Evolutionary conservation across 2,113 vertebrate species (phyloP).

Genomic region (Shinisaurus crocodilurus): DNA sequence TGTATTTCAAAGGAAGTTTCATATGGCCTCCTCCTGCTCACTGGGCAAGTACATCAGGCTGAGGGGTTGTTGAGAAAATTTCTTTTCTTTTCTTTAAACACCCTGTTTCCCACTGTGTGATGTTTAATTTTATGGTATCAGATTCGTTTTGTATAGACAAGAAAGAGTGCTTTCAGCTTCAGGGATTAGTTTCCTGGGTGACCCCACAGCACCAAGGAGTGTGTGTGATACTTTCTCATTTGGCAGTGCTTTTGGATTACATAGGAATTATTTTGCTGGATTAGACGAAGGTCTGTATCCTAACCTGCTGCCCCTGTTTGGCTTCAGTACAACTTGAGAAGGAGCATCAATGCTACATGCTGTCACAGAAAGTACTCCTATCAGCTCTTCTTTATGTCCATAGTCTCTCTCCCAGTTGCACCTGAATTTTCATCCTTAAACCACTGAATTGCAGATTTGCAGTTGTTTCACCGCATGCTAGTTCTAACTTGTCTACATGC

Average conservation of each 20-base stretch:
- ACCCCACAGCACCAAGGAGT: neutral
- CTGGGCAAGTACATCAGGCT: neutral
- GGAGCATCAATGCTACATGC: neutral
- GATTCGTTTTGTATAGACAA: neutral
- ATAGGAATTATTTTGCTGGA: neutral
- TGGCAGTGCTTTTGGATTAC: neutral
- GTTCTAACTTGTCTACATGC: neutral
- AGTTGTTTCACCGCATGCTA: neutral
- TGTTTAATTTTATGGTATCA: neutral
- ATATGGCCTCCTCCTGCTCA: neutral
- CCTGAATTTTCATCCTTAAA: neutral
- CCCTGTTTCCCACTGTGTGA: constrained; percentile 13
- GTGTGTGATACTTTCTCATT: neutral
- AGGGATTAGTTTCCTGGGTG: neutral
- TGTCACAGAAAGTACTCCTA: neutral
- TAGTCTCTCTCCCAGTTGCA: neutral
- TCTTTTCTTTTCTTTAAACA: neutral
- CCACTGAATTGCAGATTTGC: neutral
- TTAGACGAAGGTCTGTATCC: neutral
- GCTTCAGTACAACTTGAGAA: neutral
- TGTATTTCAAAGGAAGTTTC: constrained; percentile 25
- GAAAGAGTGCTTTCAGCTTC: neutral
- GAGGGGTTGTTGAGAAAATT: neutral
- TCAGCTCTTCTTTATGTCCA: neutral
- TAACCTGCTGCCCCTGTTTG: neutral